Evolutionary conservation across 2,888 invertebrate species (phyloP), one percentile per base, ranked within the genome.

Genomic region (Nymphalis urticae): DNA sequence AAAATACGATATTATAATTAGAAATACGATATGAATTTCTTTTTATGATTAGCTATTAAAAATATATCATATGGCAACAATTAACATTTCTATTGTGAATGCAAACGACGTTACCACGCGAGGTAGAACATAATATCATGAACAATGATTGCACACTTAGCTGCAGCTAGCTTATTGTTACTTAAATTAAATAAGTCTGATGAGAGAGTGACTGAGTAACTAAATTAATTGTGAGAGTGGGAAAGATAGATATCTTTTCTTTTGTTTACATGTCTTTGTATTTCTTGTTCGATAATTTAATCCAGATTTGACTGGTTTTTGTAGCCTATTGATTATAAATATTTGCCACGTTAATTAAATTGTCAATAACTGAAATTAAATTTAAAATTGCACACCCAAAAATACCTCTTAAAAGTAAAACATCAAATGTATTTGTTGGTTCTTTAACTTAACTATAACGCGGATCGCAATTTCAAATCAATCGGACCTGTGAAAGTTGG

Each of bases 71-170:
- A 50, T 16, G 21, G 21, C 16, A 21, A 56, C 17, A 27, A 16
- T 27, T 58, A 58, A 27, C 36, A 24, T 58, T 27, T 58, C 58
- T 36, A 32, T 17, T 32, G n/a, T 36, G 24, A 48, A 61, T 61
- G 59, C 54, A 21, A 54, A 21, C 10, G 19, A 24, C 16, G 50
- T 50, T 54, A 54, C 51, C 19, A 51, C 51, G 51, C 51, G 51
- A 13, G 21, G 51, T 51, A 21, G 27, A 50, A 24, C 54, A 51
- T 21, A 51, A 51, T 51, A 51, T 51, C 19, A 51, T 10, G 51
- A 51, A 51, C 51, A 19, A 51, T 51, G n/a, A 51, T 51, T 51
- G 51, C 19, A 19, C 51, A 51, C 51, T 51, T 19, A 51, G 21
- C n/a, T 51, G 51, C n/a, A 19, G 51, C 51, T 54, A 17, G 54